Base-by-base conservation (phyloP, 2,888 invertebrate species). In the Amphipoea lucens region DNA sequence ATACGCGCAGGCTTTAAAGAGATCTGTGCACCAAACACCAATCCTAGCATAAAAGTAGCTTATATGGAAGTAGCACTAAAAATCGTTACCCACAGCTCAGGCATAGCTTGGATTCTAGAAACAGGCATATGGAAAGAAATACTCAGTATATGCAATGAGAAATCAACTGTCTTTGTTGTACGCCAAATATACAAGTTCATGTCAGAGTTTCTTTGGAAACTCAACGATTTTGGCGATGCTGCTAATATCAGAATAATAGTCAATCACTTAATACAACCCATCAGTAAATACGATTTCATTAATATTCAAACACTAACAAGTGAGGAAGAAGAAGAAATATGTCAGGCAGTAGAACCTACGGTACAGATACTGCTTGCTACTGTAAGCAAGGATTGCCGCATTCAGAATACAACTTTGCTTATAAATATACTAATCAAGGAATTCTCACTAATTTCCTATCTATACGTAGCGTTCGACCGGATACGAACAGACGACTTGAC, bases 161-260 rank as follows among this genome's bases (percentile, higher is more conserved):
- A 97, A 92, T 97, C 98, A 82, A 98, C 98, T 0, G 95, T 98
- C 65, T 98, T 98, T 90, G 97, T 98, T 17, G 97, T 97, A 0
- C 97, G 98, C 63, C 98, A 98, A 91, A 97, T 98, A 12, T 97
- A 98, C 76, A 97, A 97, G 79, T 97, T 98, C 88, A 94, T 98
- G 36, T 97, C 97, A 36, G 96, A 96, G 80, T 96, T 98, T 76
- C 90, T 98, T 0, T 97, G 97, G 94, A 97, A 97, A 91, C 93
- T 97, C 2, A 95, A 97, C 40, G 96, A 97, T 73, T 94, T 97
- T 5, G 92, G 90, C 62, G 97, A 97, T 87, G 92, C 93, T 68
- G 91, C 93, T 23, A 96, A 97, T 62, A 97, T 97, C 36, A 95
- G 97, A 79, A 94, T 97, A 82, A 97, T 98, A 12, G 91, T 98